These are phyloP conservation scores for Drosophila asahinai DNA, from an alignment of 1,140 invertebrate species.

Conservation along the genomic window DNA sequence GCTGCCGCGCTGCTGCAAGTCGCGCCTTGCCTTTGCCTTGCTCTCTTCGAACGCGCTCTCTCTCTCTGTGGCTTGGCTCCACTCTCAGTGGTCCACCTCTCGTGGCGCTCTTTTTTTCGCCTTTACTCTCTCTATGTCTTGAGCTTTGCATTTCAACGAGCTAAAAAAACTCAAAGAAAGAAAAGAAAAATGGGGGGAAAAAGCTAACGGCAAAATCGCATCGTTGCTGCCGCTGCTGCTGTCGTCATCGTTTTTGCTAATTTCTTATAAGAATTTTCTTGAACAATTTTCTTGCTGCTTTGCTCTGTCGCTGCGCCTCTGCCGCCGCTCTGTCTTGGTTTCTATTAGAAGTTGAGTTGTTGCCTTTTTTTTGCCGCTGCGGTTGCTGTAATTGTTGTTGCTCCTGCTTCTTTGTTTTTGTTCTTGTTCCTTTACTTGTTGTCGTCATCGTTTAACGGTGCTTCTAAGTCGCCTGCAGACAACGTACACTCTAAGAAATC, in stretches of 20 bases:
- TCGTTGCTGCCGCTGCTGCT: slow-evolving; percentile 32
- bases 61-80: slow-evolving; percentile 9
- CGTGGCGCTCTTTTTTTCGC: slow-evolving; percentile 6
- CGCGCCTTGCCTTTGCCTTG: slow-evolving; percentile 49
- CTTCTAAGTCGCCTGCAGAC: slow-evolving; percentile 45
- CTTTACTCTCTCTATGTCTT: slow-evolving; percentile 31
- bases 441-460: slow-evolving; percentile 74
- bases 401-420: slow-evolving; percentile 55
- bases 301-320: slow-evolving; percentile 10
- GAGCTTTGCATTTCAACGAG: slow-evolving; percentile 52
- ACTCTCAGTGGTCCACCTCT: slow-evolving; percentile 33
- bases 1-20: slow-evolving; percentile 52
- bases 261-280: slow-evolving; percentile 81
- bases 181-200: slow-evolving; percentile 39
- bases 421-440: slow-evolving; percentile 41
- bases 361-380: slow-evolving; percentile 19
- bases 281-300: slow-evolving; percentile 71
- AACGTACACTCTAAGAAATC: neutral
- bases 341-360: slow-evolving; percentile 49
- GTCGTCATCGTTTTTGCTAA: slow-evolving; percentile 66
- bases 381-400: slow-evolving; percentile 35
- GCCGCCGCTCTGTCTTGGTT: slow-evolving; percentile 52
- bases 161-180: slow-evolving; percentile 15
- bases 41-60: slow-evolving; percentile 32
- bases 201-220: slow-evolving; percentile 78